Conservation (phyloP, 2,113 vertebrate species). For the Machaerirhynchus nigripectus region DNA sequence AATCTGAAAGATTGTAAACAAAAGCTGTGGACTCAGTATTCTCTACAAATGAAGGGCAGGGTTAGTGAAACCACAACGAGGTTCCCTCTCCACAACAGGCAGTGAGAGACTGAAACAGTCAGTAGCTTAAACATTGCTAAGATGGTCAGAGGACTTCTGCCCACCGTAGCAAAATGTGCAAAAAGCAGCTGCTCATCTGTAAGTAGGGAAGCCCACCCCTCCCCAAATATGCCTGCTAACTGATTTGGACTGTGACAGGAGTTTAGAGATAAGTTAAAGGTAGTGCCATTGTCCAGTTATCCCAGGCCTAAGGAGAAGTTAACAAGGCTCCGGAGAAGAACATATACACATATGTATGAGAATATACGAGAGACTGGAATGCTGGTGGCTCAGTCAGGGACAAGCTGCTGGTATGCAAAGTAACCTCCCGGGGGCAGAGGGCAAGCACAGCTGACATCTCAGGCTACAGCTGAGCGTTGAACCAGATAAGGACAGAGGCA, state of each 20-base stretch:
- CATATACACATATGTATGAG: no score
- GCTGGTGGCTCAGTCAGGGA: not conserved
- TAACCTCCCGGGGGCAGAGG: not conserved
- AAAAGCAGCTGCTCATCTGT: not conserved
- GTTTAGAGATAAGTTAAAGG: not conserved
- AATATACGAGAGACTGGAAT: not conserved
- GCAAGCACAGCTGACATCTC: rapidly evolving
- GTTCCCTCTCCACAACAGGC: not conserved
- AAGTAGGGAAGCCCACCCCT: rapidly evolving
- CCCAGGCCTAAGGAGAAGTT: not conserved
- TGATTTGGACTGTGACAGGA: rapidly evolving
- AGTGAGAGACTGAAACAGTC: not conserved
- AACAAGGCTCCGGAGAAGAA: rapidly evolving
- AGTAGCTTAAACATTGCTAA: not conserved
- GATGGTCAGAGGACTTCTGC: rapidly evolving
- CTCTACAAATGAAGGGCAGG: not conserved
- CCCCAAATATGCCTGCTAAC: not conserved
- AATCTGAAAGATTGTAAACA: not conserved
- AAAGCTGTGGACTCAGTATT: not conserved
- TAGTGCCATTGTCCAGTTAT: not conserved
- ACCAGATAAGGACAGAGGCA: not conserved
- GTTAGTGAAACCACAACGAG: not conserved
- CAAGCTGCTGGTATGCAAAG: not conserved
- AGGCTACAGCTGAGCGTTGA: not conserved
- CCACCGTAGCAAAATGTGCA: not conserved